Conservation (phyloP, 2,888 invertebrate species). For the Xylota sylvarum region DNA sequence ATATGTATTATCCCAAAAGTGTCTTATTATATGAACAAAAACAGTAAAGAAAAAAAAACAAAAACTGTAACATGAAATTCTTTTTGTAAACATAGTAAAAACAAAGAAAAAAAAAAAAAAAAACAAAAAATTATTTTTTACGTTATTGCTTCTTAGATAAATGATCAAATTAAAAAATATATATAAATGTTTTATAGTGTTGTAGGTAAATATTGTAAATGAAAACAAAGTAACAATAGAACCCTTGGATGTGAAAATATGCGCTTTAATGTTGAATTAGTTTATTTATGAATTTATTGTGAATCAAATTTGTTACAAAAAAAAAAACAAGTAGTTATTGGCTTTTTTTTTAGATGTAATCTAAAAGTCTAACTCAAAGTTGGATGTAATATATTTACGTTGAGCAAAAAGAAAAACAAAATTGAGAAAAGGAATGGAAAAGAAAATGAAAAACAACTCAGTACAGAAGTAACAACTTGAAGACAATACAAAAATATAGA, state of each 20-base stretch:
- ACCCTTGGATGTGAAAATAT: conserved; percentile 64
- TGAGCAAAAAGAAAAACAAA: no score
- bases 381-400: conserved; percentile 24
- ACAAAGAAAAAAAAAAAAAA: conserved; percentile 27
- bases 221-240: conserved; percentile 34
- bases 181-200: conserved; percentile 66
- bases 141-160: conserved; percentile 74
- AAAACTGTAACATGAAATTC: conserved; percentile 36
- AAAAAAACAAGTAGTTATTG: conserved; percentile 32
- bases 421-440: conserved; percentile 21
- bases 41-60: conserved; percentile 27
- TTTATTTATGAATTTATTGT: conserved; percentile 39
- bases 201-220: conserved; percentile 41
- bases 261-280: conserved; percentile 65
- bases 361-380: conserved; percentile 21
- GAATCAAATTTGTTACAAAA: conserved; percentile 46
- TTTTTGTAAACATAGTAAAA: conserved; percentile 57
- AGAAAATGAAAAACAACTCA: conserved; percentile 45
- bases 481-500: conserved; percentile 68
- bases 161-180: conserved; percentile 57
- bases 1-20: conserved; percentile 72
- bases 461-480: conserved; percentile 71
- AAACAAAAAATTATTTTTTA: conserved; percentile 55
- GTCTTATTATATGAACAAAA: conserved; percentile 69
- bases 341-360: conserved; percentile 57